Evolutionary conservation across 2,797 vertebrate genomes (phyloP), one percentile per base, ranked within the genome.

Genomic region (Australoheros facetus): DNA sequence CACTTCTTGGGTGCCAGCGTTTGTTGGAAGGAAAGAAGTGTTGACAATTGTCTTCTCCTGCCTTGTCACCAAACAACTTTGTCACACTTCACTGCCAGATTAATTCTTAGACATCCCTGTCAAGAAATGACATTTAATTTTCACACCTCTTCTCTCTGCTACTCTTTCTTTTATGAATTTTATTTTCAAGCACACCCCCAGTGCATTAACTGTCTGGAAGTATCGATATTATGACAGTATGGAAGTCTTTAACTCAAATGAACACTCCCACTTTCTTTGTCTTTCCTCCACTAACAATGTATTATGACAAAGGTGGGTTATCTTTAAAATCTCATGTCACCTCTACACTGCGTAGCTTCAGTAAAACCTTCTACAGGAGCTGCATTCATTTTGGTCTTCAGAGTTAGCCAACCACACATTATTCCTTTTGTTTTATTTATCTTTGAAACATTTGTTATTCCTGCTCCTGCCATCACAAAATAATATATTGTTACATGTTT

Each of bases 121-220:
- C 94, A 94, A 93, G 88, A 93, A 92, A 93, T 95, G 92, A 94
- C 94, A 95, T 95, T 94, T 94, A 90, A 95, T 95, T 95, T 96
- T 91, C 93, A 91, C 93, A 93, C 93, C 90, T 95, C 87, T 89
- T 86, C 86, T 88, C 81, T 81, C 90, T 92, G 84, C 89, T 92
- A 89, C 93, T 91, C 87, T 91, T 89, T 80, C 89, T 90, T 88
- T 90, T 82, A 81, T 87, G 84, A 86, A 82, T 93, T 90, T 88
- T 87, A 88, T 92, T 93, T 94, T 87, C n/a, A 51, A 90, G 84
- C 88, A 81, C 92, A 85, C 75, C 88, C 83, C 79, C 56, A 37
- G 88, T 86, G 83, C 84, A 91, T 84, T 89, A 84, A 86, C 88
- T 92, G 90, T 92, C 91, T 91, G 83, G 79, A 77, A 69, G 85